These are phyloP conservation scores for Emys orbicularis DNA, from an alignment of 2,797 vertebrate genomes.

Conservation along the genomic window DNA sequence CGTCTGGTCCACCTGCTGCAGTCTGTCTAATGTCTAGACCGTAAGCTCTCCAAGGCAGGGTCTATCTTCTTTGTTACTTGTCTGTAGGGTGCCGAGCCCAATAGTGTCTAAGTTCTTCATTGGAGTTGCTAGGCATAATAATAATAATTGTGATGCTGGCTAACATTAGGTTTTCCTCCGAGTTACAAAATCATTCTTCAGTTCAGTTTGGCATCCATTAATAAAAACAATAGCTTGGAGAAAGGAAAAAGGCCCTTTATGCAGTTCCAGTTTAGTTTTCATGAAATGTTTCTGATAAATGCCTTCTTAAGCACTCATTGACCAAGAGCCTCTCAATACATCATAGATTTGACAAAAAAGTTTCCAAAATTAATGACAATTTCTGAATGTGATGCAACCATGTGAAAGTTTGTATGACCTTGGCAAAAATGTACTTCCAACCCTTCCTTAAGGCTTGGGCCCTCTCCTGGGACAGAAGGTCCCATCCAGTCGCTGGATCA, in stretches of 20 bases:
- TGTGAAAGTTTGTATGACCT: background rate
- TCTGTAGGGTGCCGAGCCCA: background rate
- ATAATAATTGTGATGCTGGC: background rate
- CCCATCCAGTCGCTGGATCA: no score
- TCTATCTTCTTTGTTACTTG: background rate
- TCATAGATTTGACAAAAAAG: background rate
- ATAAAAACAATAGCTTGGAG: background rate
- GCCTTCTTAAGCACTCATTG: no score
- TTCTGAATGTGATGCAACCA: fast-evolving
- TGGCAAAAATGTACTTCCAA: background rate
- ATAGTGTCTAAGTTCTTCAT: background rate
- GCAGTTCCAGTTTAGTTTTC: no score
- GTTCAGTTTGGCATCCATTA: background rate
- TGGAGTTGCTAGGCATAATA: background rate
- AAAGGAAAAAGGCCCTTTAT: background rate
- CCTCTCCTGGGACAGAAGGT: no score
- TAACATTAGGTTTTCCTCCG: background rate
- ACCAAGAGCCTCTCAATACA: no score
- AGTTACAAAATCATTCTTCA: background rate
- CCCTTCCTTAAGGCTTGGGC: no score
- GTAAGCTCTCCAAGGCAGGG: background rate
- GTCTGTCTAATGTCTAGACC: background rate
- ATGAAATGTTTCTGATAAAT: no score
- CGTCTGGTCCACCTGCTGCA: background rate
- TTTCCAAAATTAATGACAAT: background rate